Evolutionary conservation across 2,113 vertebrate genomes (phyloP), one percentile per base, ranked within the genome.

Genomic region (Dipodomys merriami): DNA sequence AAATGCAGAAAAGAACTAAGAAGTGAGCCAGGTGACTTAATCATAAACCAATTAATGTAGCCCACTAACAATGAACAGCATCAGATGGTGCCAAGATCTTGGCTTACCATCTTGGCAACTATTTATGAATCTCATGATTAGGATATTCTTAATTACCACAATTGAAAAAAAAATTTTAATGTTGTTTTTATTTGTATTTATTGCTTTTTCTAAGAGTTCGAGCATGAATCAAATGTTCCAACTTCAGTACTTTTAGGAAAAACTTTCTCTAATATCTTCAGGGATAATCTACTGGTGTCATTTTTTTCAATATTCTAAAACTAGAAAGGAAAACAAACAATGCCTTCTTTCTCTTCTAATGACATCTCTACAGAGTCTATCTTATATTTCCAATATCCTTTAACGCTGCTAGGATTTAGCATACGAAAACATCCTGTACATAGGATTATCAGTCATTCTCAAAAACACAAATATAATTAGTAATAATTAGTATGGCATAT

Each of bases 131-230:
- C 93, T 73, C 83, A 86, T 96, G 92, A 90, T 81, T 62, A 86
- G 80, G 83, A 94, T 96, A 96, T 95, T 91, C 90, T 88, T 92
- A 88, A 92, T 88, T 95, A 92, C 68, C 71, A 94, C 76, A 35
- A 83, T 27, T 68, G 86, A 90, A 79, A 91, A n/a, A 83, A 83
- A 64, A 13, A 88, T 92, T 85, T 57, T 93, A 95, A 79, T 67
- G 46, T 7, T 25, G 23, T 64, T 83, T 94, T 7, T 25, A 27
- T 57, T 83, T 94, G 68, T 88, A 83, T 76, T 91, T 92, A 94
- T 57, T 77, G 77, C 30, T 86, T 91, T 46, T 29, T 89, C 46
- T 79, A 91, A 91, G 12, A 39, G 81, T 64, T 71, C 62, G 86
- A 16, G 53, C 53, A 57, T 57, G 15, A 88, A 88, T 88, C 77